These are phyloP conservation scores for Zalophus californianus DNA, from an alignment of 2,797 vertebrate genomes.

Conservation along the genomic window DNA sequence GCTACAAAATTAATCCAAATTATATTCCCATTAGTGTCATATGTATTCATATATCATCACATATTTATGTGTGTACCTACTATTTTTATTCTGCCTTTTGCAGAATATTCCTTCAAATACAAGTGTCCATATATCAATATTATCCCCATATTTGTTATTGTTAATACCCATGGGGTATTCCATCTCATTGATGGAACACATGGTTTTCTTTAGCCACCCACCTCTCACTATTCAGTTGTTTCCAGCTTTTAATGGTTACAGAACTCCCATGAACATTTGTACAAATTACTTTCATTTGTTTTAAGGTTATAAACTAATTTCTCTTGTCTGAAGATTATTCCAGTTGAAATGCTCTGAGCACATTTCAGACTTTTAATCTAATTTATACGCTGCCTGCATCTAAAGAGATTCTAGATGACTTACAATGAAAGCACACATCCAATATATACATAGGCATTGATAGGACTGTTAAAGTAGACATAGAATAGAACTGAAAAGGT, in stretches of 20 bases:
- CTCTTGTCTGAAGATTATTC: constrained; percentile 8
- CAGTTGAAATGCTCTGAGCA: constrained; percentile 9
- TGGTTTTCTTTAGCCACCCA: constrained; percentile 18
- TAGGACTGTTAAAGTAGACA: background rate
- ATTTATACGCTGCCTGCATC: background rate
- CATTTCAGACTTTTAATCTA: background rate
- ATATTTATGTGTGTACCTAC: constrained; percentile 41
- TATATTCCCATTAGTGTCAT: background rate
- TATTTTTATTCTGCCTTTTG: constrained; percentile 54
- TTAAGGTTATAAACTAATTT: constrained; percentile 50
- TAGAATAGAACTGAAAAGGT: constrained; percentile 1
- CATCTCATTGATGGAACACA: background rate
- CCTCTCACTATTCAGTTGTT: background rate
- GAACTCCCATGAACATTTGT: background rate
- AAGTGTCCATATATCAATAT: constrained; percentile 21
- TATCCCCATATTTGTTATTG: background rate
- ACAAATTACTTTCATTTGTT: constrained; percentile 37
- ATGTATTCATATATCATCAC: background rate
- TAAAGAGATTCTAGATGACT: constrained; percentile 54
- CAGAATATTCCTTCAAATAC: constrained; percentile 46
- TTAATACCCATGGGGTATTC: background rate
- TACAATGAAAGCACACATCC: background rate
- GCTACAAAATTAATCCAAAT: constrained; percentile 32
- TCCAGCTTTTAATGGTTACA: background rate
- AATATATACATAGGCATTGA: background rate